Evolutionary conservation across 2,888 invertebrate genomes (phyloP).

Genomic region (Zygaena filipendulae): DNA sequence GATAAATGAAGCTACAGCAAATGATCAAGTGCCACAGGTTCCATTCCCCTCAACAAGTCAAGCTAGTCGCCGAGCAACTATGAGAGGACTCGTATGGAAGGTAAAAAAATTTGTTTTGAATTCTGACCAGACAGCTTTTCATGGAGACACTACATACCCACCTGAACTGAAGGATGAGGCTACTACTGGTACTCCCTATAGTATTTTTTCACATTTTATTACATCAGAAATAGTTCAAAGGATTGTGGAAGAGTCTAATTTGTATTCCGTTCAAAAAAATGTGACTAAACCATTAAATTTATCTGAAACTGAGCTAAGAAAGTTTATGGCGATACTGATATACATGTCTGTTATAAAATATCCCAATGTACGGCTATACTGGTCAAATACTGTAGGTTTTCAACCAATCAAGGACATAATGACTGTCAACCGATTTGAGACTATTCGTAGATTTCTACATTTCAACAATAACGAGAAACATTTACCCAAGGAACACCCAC

Average conservation of each 20-base stretch:
- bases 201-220: conserved; percentile 18
- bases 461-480: conserved; percentile 25
- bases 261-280: conserved; percentile 21
- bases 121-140: conserved; percentile 27
- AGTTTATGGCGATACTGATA: conserved; percentile 22
- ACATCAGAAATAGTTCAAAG: conserved; percentile 21
- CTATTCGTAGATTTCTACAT: conserved; percentile 22
- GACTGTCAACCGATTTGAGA: conserved; percentile 24
- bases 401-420: conserved; percentile 20
- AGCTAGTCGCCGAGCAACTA: conserved; percentile 24
- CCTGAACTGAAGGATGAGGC: conserved; percentile 23
- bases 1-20: conserved; percentile 21
- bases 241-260: conserved; percentile 20
- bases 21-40: conserved; percentile 23
- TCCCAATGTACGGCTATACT: conserved; percentile 25
- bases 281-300: conserved; percentile 18
- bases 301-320: conserved; percentile 21
- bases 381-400: conserved; percentile 24
- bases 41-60: conserved; percentile 24
- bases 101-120: conserved; percentile 24
- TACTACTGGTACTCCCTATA: conserved; percentile 23
- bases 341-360: conserved; percentile 22
- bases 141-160: conserved; percentile 23
- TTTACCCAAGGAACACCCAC: conserved; percentile 18
- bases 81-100: conserved; percentile 24